Conservation (phyloP, 2,797 vertebrate genomes). For the Emys orbicularis region DNA sequence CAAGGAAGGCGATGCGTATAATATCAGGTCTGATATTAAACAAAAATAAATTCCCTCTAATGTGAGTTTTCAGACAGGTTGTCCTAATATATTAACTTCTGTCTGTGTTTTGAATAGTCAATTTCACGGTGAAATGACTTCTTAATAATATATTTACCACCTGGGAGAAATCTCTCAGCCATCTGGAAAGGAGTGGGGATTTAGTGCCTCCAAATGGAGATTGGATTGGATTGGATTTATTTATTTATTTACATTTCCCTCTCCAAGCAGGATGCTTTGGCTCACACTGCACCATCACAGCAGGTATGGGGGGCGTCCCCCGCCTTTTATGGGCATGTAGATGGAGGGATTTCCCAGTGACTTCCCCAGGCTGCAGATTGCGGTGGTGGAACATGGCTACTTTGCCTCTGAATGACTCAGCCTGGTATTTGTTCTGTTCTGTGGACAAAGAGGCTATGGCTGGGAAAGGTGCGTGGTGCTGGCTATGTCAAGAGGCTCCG, state of each 20-base stretch:
- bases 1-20: conserved; percentile 67
- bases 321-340: fast-evolving
- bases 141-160: conserved; percentile 91
- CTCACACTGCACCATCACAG: fast-evolving
- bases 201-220: conserved; percentile 84
- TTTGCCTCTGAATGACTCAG: fast-evolving
- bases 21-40: conserved; percentile 80
- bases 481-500: neutral
- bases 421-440: neutral
- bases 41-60: conserved; percentile 85
- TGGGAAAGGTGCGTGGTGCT: neutral
- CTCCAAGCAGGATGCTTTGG: neutral
- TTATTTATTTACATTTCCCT: conserved; percentile 68
- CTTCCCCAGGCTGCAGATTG: neutral
- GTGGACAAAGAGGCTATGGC: fast-evolving
- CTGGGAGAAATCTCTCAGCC: conserved; percentile 88
- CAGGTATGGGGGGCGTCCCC: fast-evolving
- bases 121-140: conserved; percentile 90
- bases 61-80: conserved; percentile 84
- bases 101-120: conserved; percentile 89
- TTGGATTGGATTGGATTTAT: conserved; percentile 80
- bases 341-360: neutral
- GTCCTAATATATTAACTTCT: conserved; percentile 89
- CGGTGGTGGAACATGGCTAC: fast-evolving
- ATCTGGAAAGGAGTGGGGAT: conserved; percentile 86